Evolutionary conservation across 2,113 vertebrate species (phyloP).

Genomic region (Oreotrochilus melanogaster): DNA sequence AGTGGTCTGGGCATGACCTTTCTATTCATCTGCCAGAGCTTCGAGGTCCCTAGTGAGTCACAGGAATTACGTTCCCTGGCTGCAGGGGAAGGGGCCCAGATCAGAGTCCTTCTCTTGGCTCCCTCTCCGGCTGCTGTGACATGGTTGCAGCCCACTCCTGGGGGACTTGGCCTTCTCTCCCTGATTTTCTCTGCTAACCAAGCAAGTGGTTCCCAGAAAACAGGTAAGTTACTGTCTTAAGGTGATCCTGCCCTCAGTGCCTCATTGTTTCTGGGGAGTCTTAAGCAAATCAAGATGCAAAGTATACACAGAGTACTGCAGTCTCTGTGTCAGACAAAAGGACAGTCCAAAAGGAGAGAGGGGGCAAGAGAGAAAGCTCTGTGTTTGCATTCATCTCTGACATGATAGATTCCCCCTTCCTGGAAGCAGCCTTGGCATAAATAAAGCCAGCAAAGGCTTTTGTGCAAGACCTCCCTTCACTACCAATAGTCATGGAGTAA

Average conservation of each 20-base stretch:
- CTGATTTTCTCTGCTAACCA: neutral
- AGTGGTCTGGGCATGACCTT: neutral
- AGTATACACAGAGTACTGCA: neutral
- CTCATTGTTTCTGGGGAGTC: slow-evolving; percentile 24
- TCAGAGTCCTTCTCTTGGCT: neutral
- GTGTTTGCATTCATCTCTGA: slow-evolving; percentile 45
- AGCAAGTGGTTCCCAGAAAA: slow-evolving; percentile 30
- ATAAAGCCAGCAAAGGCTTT: slow-evolving; percentile 54
- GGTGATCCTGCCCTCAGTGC: neutral
- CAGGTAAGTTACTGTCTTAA: slow-evolving; percentile 50
- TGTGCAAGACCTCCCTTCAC: slow-evolving; percentile 41
- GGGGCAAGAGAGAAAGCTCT: slow-evolving; percentile 29
- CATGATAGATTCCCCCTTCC: slow-evolving; percentile 55
- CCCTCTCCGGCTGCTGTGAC: neutral
- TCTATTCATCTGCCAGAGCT: neutral
- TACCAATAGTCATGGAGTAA: slow-evolving; percentile 2
- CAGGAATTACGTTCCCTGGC: neutral
- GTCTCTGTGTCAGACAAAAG: neutral
- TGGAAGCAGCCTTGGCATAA: slow-evolving; percentile 56
- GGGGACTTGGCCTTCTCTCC: neutral
- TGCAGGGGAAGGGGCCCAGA: neutral
- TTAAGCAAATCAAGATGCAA: slow-evolving; percentile 20
- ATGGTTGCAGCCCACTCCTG: neutral
- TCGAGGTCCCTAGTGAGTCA: neutral
- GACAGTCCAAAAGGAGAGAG: slow-evolving; percentile 15